Base-by-base conservation (phyloP, 2,888 invertebrate species). In the Dendrolimus pini region DNA sequence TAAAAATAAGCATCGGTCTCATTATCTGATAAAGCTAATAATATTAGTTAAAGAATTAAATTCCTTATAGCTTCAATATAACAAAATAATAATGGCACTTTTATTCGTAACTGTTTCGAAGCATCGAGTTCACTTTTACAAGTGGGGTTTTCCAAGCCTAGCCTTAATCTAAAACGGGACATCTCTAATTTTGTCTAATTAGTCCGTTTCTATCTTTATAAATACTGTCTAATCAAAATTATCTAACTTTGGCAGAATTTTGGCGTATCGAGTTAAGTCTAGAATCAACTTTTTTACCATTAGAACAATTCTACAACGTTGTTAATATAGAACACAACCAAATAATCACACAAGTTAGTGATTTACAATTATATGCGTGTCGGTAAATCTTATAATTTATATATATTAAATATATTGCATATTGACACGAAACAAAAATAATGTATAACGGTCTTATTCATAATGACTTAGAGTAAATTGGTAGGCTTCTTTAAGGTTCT, bases 311-410 rank as follows among this genome's bases (percentile, higher is more conserved):
- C 73, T 65, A 77, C 82, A 82, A 83, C 71, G 70, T 73, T 80
- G 79, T 83, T 82, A 82, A 76, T 70, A 79, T 81, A 83, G 71
- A 83, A 88, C 89, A 89, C 89, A 89, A 89, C 89, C 88, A 82
- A 88, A 83, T 83, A 81, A 86, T 88, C 88, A 87, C 89, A 82
- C 88, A 75, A 78, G 83, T 85, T 82, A 82, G 83, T 84, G 80
- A 76, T 75, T 71, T 75, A 81, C 70, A 77, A 72, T 63, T 72
- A 64, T 60, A 67, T 67, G 65, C 61, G 60, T 65, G 59, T 57
- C 59, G 53, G 61, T 64, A 60, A 56, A 60, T 58, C 59, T 67
- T 65, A 61, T 61, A 68, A 63, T 65, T 70, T 67, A 65, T 56
- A 67, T 59, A 65, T 65, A 63, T 56, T 59, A 30, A 30, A 30